phyloP scores from a whole-genome alignment of 2,113 vertebrate genomes.

The Rhinopomastus cyanomelas region DNA sequence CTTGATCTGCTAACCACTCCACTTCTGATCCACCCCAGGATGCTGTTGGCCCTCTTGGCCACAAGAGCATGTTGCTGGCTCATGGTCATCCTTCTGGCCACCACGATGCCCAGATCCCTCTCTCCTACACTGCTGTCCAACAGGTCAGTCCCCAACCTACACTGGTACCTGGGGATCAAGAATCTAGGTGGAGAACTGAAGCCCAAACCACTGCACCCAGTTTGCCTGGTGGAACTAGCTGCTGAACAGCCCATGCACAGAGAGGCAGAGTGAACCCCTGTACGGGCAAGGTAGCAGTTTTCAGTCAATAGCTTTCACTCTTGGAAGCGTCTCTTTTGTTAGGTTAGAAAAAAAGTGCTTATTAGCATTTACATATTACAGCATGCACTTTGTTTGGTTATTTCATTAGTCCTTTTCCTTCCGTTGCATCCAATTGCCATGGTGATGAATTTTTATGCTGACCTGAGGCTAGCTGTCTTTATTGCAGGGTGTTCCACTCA shows the following conservation, averaged over 20 bases:
- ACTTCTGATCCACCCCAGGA: too few relatives aligned
- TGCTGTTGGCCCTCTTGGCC: too few relatives aligned
- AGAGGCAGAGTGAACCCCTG: neutral
- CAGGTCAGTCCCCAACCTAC: too few relatives aligned
- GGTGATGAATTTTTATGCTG: slow-evolving; percentile 30
- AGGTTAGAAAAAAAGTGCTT: neutral
- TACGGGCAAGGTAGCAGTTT: neutral
- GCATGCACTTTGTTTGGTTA: neutral
- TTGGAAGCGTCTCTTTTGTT: neutral
- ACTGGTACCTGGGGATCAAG: too few relatives aligned
- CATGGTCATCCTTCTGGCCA: too few relatives aligned
- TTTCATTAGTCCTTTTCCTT: slow-evolving; percentile 29
- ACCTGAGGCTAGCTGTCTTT: slow-evolving; percentile 30
- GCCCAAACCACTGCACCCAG: neutral
- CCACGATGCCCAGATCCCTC: too few relatives aligned
- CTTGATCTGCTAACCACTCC: too few relatives aligned
- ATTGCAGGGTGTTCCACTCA: slow-evolving; percentile 1
- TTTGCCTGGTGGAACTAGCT: neutral
- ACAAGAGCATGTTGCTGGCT: too few relatives aligned
- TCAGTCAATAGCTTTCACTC: neutral
- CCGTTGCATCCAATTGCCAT: neutral
- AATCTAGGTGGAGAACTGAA: neutral
- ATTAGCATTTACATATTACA: neutral
- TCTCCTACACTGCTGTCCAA: too few relatives aligned
- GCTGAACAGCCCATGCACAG: neutral